Conservation (phyloP, 2,113 vertebrate species). For the Protomyctophum bolini region DNA sequence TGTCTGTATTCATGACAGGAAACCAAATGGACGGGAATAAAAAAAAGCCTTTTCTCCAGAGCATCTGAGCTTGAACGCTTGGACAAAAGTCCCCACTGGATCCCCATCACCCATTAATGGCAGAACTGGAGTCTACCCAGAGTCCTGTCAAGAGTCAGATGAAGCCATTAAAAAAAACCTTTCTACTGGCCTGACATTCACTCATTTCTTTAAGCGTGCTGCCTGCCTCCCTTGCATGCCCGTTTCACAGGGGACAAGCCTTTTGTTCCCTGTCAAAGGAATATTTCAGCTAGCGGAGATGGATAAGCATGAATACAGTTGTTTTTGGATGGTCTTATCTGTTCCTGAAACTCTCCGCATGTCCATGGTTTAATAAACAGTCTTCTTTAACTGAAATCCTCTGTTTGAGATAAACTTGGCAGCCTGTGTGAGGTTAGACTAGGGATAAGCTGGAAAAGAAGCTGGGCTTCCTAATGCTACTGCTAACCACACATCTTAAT, state of each 20-base stretch:
- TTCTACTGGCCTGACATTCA: conserved; percentile 33
- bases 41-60: conserved; percentile 49
- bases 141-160: conserved; percentile 69
- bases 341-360: background rate
- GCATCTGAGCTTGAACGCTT: conserved; percentile 42
- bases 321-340: background rate
- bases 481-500: no score
- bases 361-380: background rate
- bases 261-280: conserved; percentile 7
- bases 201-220: conserved; percentile 33
- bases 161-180: conserved; percentile 66
- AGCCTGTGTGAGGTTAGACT: background rate
- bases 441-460: background rate
- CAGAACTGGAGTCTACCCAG: conserved; percentile 58
- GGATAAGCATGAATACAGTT: background rate
- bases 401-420: background rate
- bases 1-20: conserved; percentile 61
- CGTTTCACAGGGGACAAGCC: background rate
- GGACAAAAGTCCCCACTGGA: conserved; percentile 61
- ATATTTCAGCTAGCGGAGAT: conserved; percentile 1
- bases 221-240: conserved; percentile 3
- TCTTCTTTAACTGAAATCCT: background rate
- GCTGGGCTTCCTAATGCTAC: background rate
- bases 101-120: conserved; percentile 54
- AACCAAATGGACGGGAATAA: conserved; percentile 64